A percentile compares a stretch with the other conserved stretches of the same genome.
phyloP scores from a whole-genome alignment of 2,888 invertebrate genomes.

The Acanthosepion esculentum region DNA sequence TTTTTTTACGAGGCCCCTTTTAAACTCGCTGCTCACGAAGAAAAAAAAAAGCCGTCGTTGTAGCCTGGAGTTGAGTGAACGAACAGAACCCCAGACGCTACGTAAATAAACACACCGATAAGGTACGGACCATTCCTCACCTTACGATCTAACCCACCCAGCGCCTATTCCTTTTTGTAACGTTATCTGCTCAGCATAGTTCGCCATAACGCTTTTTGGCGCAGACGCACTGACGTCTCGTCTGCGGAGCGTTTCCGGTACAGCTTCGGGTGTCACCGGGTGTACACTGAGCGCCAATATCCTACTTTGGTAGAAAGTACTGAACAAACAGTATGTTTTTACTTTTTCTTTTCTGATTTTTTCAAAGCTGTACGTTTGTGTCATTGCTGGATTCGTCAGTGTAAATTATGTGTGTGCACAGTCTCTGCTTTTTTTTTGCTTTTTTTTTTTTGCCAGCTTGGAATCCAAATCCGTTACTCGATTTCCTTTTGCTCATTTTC shows the following conservation, averaged over 20 bases:
- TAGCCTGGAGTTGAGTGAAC: constrained; percentile 33
- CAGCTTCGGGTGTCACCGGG: constrained; percentile 20
- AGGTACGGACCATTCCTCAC: constrained; percentile 7
- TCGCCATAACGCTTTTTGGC: not conserved
- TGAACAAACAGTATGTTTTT: not conserved
- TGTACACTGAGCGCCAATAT: not conserved
- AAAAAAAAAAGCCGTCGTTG: not conserved
- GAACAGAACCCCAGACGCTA: constrained; percentile 33
- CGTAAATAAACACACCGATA: constrained; percentile 23
- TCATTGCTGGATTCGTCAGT: not conserved
- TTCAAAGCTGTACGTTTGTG: not conserved
- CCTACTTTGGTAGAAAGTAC: constrained; percentile 2
- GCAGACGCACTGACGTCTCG: constrained; percentile 18
- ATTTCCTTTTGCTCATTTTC: no score
- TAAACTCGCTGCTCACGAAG: not conserved
- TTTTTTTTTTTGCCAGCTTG: no score
- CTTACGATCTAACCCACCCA: not conserved
- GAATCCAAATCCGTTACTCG: no score
- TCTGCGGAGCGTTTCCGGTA: constrained; percentile 33
- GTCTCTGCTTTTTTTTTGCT: not conserved
- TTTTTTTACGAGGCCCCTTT: not conserved
- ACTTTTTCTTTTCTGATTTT: not conserved
- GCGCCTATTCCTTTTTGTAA: not conserved
- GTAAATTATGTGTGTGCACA: not conserved
- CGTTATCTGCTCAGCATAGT: not conserved